phyloP scores from a whole-genome alignment of 2,797 vertebrate species.

The Muscicapa striata region DNA sequence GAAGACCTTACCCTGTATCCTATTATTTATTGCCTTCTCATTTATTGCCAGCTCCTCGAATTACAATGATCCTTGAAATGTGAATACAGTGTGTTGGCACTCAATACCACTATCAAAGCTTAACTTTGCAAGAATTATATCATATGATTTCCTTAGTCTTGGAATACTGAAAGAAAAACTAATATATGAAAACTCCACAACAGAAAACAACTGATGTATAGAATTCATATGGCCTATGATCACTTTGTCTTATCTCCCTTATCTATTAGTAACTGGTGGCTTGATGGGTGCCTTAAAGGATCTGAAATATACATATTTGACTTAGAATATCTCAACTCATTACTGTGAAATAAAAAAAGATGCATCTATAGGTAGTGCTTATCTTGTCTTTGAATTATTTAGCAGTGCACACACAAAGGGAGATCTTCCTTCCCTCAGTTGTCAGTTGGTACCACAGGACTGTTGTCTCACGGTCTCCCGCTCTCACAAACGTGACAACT shows the following conservation, averaged over 20 bases:
- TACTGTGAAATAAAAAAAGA: not conserved
- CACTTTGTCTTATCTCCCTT: not conserved
- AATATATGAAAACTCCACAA: not conserved
- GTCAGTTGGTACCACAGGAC: not conserved
- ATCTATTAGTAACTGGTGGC: not conserved
- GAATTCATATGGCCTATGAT: not conserved
- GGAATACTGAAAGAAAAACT: not conserved
- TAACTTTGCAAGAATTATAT: not conserved
- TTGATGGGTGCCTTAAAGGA: not conserved
- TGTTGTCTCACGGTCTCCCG: accelerated
- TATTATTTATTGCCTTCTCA: not conserved
- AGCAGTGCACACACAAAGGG: not conserved
- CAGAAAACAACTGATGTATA: not conserved
- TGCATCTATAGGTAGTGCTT: not conserved
- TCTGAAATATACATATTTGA: not conserved
- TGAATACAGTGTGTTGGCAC: not conserved
- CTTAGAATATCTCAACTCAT: not conserved
- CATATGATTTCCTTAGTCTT: not conserved
- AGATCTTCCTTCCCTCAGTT: not conserved
- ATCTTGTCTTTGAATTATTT: not conserved
- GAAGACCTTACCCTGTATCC: not conserved
- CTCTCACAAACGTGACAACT: not conserved
- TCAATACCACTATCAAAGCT: not conserved
- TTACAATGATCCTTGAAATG: not conserved
- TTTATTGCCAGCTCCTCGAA: not conserved